phyloP scores from a whole-genome alignment of 2,797 vertebrate species.

The Coregonus ussuriensis region DNA sequence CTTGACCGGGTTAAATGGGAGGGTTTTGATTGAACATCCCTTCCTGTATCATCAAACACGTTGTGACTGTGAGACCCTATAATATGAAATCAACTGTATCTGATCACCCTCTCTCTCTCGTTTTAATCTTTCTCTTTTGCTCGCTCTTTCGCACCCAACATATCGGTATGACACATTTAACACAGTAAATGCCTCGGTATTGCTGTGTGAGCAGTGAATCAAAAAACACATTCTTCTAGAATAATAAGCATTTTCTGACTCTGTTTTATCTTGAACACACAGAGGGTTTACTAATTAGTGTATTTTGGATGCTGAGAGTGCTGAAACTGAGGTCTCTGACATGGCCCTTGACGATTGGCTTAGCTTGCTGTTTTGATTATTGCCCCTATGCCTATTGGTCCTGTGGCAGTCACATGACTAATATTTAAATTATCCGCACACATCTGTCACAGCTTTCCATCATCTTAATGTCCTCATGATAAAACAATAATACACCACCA shows the following conservation, averaged over 20 bases:
- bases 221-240: background rate
- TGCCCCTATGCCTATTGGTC: slow-evolving; percentile 35
- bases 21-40: background rate
- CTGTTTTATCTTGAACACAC: slow-evolving; percentile 43
- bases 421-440: slow-evolving; percentile 59
- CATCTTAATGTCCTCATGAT: slow-evolving; percentile 30
- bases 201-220: background rate
- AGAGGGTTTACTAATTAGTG: slow-evolving; percentile 48
- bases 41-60: background rate
- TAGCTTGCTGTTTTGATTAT: slow-evolving; percentile 40
- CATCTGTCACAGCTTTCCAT: slow-evolving; percentile 44
- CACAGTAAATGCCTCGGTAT: background rate
- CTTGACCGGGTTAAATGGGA: background rate
- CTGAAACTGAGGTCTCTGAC: slow-evolving; percentile 37
- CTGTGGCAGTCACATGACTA: slow-evolving; percentile 44
- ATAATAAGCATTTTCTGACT: slow-evolving; percentile 29
- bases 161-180: background rate
- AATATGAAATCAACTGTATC: background rate
- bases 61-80: background rate
- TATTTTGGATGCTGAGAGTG: slow-evolving; percentile 33
- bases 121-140: too few species aligned
- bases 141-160: too few species aligned
- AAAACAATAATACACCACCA: slow-evolving; percentile 34
- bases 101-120: background rate
- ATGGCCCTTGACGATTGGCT: slow-evolving; percentile 38